A percentile compares a stretch with the other conserved stretches of the same genome.
Conservation (phyloP, 2,113 vertebrate genomes). For the Dasypus novemcinctus region DNA sequence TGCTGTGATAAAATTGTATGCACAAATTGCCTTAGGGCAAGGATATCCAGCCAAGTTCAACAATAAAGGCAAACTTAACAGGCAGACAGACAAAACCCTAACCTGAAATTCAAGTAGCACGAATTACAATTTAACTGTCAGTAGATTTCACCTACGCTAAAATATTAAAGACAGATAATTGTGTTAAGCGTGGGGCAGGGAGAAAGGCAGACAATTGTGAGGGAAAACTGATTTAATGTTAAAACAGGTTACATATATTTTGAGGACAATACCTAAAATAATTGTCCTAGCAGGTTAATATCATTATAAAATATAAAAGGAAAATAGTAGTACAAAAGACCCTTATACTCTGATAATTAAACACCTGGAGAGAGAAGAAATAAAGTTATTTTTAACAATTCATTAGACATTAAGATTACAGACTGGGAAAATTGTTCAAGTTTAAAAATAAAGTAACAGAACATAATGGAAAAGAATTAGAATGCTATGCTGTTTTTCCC, state of each 20-base stretch:
- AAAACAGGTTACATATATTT: constrained; percentile 54
- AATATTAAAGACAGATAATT: constrained; percentile 45
- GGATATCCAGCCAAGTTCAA: neutral
- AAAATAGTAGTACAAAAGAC: constrained; percentile 54
- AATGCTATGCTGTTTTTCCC: neutral
- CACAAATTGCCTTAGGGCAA: neutral
- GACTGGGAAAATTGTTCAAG: constrained; percentile 21
- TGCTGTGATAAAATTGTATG: neutral
- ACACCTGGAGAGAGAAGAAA: constrained; percentile 44
- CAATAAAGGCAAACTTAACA: neutral
- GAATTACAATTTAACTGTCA: constrained; percentile 38
- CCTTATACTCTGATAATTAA: constrained; percentile 56
- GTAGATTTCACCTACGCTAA: neutral
- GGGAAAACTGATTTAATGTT: constrained; percentile 31
- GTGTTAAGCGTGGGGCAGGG: neutral
- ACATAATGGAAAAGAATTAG: neutral
- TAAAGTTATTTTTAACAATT: constrained; percentile 67
- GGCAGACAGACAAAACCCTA: constrained; percentile 9
- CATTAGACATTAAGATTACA: constrained; percentile 69
- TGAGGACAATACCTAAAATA: constrained; percentile 48
- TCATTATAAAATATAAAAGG: constrained; percentile 55
- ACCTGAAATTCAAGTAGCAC: neutral
- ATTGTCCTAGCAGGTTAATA: constrained; percentile 59
- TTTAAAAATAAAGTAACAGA: constrained; percentile 60
- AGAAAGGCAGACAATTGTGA: neutral